These are phyloP conservation scores for Drosophila cracens DNA, from an alignment of 2,888 invertebrate genomes.

Conservation along the genomic window DNA sequence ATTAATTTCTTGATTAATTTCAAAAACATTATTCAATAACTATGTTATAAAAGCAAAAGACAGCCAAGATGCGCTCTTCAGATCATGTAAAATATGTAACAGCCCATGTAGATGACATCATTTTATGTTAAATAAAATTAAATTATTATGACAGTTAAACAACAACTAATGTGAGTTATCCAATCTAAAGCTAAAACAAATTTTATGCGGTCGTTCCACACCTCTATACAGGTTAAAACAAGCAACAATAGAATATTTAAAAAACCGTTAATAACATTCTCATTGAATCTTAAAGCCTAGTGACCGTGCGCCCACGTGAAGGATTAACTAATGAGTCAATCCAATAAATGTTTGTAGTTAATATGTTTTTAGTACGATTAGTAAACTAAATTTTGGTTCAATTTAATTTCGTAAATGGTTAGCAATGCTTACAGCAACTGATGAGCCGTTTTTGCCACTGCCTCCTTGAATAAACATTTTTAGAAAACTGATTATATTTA, in stretches of 20 bases:
- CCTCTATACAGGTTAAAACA: not conserved
- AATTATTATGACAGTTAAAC: not conserved
- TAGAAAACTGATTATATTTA: constrained; percentile 89
- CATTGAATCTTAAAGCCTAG: constrained; percentile 7
- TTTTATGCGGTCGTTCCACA: not conserved
- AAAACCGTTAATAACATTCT: constrained; percentile 10
- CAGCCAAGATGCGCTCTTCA: not conserved
- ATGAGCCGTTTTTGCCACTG: constrained; percentile 98
- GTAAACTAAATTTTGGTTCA: constrained; percentile 18
- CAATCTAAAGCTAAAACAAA: not conserved
- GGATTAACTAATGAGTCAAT: constrained; percentile 11
- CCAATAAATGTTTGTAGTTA: constrained; percentile 16
- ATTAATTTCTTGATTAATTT: not conserved
- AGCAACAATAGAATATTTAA: constrained; percentile 1
- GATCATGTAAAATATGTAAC: not conserved
- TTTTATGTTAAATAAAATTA: not conserved
- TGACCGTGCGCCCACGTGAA: constrained; percentile 15
- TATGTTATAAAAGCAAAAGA: not conserved
- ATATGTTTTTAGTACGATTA: constrained; percentile 39
- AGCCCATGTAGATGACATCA: not conserved
- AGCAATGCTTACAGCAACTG: constrained; percentile 91
- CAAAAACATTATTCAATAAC: not conserved
- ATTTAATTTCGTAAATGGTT: constrained; percentile 26
- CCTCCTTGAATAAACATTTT: constrained; percentile 92
- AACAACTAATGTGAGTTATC: not conserved